These are phyloP conservation scores for Holcopasites calliopsidis DNA, from an alignment of 1,140 invertebrate species.

Conservation along the genomic window DNA sequence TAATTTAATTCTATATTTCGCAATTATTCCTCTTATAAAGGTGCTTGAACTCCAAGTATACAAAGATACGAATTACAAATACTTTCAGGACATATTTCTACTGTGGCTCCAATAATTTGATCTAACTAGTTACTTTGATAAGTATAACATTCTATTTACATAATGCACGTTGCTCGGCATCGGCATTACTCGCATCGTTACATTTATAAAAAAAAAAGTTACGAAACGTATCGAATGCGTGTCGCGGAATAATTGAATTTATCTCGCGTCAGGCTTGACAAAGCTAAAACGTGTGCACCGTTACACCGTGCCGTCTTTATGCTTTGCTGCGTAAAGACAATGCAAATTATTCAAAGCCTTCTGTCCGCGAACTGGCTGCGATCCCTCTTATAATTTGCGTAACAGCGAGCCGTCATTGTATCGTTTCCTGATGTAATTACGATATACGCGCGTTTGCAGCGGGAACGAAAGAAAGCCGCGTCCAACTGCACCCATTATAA, in stretches of 20 bases:
- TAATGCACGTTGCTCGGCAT: neutral
- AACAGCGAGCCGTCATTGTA: slow-evolving; percentile 53
- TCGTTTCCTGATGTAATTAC: slow-evolving; percentile 34
- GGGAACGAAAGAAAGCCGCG: slow-evolving; percentile 5
- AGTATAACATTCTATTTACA: too few relatives aligned
- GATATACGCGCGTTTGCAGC: neutral
- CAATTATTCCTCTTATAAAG: too few relatives aligned
- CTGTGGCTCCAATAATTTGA: too few relatives aligned
- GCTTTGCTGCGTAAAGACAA: slow-evolving; percentile 30
- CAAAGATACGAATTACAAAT: too few relatives aligned
- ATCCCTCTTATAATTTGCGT: slow-evolving; percentile 28
- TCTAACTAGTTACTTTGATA: too few relatives aligned
- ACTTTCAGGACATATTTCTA: too few relatives aligned
- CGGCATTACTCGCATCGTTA: neutral
- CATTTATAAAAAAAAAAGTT: neutral
- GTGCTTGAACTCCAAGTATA: too few relatives aligned
- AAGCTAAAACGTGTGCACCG: slow-evolving; percentile 14
- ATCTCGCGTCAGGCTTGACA: too few relatives aligned
- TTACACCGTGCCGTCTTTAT: slow-evolving; percentile 18
- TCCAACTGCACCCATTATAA: slow-evolving; percentile 14
- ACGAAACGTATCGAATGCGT: neutral
- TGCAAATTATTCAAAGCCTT: slow-evolving; percentile 25
- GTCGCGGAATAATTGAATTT: neutral
- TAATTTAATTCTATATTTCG: too few relatives aligned
- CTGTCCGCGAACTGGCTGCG: slow-evolving; percentile 14